Evolutionary conservation across 2,888 invertebrate genomes (phyloP).

Genomic region (Argyra leucocephala): DNA sequence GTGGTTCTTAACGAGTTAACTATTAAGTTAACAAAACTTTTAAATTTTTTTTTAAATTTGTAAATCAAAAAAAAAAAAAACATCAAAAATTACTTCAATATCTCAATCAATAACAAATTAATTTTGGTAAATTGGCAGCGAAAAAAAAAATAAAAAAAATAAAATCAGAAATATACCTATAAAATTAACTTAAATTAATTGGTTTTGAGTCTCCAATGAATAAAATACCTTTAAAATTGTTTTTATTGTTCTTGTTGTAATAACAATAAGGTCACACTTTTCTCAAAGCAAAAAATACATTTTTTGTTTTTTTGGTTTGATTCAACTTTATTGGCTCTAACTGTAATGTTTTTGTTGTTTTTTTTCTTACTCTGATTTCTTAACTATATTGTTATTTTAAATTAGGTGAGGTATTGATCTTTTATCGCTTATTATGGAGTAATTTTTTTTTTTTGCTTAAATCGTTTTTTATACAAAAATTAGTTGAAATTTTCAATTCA

Average conservation of each 20-base stretch:
- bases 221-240: not conserved
- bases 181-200: constrained; percentile 1
- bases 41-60: not conserved
- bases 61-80: not conserved
- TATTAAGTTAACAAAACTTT: not conserved
- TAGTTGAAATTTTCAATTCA: too few species aligned
- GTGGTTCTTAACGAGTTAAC: not conserved
- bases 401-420: not conserved
- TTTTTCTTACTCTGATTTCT: not conserved
- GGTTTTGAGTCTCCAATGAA: too few species aligned
- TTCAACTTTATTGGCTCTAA: not conserved
- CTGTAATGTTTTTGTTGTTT: not conserved
- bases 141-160: not conserved
- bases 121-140: not conserved
- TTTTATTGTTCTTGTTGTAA: not conserved
- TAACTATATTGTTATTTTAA: not conserved
- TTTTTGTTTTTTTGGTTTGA: too few species aligned
- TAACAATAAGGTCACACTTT: constrained; percentile 5
- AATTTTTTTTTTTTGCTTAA: not conserved
- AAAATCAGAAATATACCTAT: not conserved
- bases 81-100: not conserved
- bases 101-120: not conserved
- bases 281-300: not conserved
- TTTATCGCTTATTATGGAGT: not conserved
- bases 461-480: not conserved